Evolutionary conservation across 2,113 vertebrate species (phyloP), one percentile per base, ranked within the genome.

Genomic region (Trematomus loennbergii): DNA sequence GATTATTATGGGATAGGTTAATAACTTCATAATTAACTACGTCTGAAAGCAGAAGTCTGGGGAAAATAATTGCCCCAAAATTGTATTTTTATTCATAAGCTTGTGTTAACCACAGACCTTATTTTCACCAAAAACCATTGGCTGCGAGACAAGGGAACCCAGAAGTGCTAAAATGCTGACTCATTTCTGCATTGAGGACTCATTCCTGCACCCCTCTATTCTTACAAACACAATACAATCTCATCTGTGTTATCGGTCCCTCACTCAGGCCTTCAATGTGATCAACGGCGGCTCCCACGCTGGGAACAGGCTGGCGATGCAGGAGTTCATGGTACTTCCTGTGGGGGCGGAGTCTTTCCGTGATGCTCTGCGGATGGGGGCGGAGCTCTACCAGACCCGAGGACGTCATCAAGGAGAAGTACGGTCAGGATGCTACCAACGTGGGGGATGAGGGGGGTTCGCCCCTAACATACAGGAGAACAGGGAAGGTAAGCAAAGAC

Each of bases 361-460:
- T 0, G 97, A 98, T 36, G 97, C 97, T 62, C 95, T 98, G 90
- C 94, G 96, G 29, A 93, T 97, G 0, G 97, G 97, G 62, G 97
- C 97, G 0, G 97, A 98, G 91, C 96, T 98, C 52, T 97, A 98
- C 72, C 97, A 98, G 88, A 97, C 97, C 2, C 95, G 81, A 96
- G 97, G 95, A 93, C 0, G 97, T 98, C 84, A 97, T 98, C 92
- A 97, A 97, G 79, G 96, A 97, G 89, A 97, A 97, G 75, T 97
- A 98, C 0, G 97, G 97, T 83, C 97, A 97, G 86, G 97, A 97
- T 81, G 97, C 97, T 50, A 98, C 96, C 75, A 98, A 97, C 5
- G 97, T 97, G 71, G 97, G 97, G 3, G 97, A 98, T 43, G 97
- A 98, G 89, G 97, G 97, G 97, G 97, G 16, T 98, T 98, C 92